Conservation (phyloP, 2,113 vertebrate genomes). For the Eurypyga helias region DNA sequence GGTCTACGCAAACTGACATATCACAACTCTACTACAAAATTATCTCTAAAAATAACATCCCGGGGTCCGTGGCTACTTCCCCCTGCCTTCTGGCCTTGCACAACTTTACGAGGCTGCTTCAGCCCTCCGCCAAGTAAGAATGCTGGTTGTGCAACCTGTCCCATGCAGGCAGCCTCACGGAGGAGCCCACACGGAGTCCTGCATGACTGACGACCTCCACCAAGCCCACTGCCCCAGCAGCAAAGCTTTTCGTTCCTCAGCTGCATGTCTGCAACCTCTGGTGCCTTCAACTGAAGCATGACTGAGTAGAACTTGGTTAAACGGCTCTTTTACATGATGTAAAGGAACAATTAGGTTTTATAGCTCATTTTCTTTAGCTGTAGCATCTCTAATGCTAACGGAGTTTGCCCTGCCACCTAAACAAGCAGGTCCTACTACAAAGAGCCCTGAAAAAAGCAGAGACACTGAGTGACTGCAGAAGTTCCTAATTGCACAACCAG, state of each 20-base stretch:
- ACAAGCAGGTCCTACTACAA: not conserved
- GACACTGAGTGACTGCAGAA: not conserved
- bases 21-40: not conserved
- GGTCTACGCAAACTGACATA: not conserved
- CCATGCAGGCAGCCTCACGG: not conserved
- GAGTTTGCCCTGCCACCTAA: not conserved
- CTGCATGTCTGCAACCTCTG: not conserved
- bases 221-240: rapidly evolving
- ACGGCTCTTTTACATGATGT: not conserved
- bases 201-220: not conserved
- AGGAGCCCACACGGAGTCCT: not conserved
- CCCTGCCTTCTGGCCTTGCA: not conserved
- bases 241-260: not conserved
- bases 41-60: not conserved
- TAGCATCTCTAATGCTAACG: not conserved
- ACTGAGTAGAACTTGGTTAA: not conserved
- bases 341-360: not conserved
- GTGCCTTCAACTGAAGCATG: not conserved
- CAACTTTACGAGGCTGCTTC: not conserved
- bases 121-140: not conserved
- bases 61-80: not conserved
- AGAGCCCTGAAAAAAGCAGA: not conserved
- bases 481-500: not conserved
- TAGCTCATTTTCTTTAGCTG: not conserved
- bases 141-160: not conserved